These are phyloP conservation scores for Coelopa pilipes DNA, from an alignment of 2,888 invertebrate species.

Conservation along the genomic window DNA sequence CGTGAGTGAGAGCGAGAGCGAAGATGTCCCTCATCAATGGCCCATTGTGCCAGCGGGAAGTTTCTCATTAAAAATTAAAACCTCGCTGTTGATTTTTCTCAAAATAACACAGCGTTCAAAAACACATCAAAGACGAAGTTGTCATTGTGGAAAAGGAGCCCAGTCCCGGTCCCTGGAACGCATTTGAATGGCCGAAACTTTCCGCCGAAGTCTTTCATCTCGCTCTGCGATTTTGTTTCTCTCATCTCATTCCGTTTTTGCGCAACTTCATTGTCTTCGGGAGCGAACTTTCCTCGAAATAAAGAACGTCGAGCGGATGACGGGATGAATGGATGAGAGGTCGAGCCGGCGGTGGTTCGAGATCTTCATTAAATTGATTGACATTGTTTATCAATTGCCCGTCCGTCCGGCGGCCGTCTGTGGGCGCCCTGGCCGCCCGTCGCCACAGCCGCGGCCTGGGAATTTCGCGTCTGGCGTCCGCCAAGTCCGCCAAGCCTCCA, in stretches of 20 bases:
- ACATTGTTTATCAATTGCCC: slow-evolving; percentile 47
- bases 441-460: slow-evolving; percentile 12
- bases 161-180: no score
- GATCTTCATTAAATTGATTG: slow-evolving; percentile 43
- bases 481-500: no score
- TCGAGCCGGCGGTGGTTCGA: no score
- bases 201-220: no score
- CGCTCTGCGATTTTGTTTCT: no score
- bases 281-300: background rate
- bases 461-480: slow-evolving; percentile 8
- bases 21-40: slow-evolving; percentile 8
- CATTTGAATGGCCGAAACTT: no score
- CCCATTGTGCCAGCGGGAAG: slow-evolving; percentile 24
- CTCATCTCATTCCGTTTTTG: background rate
- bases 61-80: slow-evolving; percentile 27
- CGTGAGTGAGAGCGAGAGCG: background rate
- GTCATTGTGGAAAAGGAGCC: background rate
- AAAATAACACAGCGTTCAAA: background rate
- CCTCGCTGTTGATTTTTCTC: background rate
- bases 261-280: slow-evolving; percentile 21
- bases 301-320: no score
- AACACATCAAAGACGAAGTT: background rate
- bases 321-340: no score
- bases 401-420: no score
- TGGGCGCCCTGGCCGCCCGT: no score